phyloP scores from a whole-genome alignment of 1,140 invertebrate genomes.

The Orchesella cincta region DNA sequence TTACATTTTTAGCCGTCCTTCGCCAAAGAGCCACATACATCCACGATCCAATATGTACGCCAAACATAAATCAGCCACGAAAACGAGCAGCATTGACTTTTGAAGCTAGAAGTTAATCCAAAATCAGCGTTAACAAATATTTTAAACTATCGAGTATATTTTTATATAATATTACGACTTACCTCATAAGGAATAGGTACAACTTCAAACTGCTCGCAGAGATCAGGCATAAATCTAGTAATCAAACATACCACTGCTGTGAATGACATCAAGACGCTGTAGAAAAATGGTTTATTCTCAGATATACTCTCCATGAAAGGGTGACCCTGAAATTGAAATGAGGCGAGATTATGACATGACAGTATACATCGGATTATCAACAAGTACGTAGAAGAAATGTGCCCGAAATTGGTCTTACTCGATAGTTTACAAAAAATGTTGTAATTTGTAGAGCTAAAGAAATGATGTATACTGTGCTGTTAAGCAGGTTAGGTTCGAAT shows the following conservation, averaged over 20 bases:
- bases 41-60: constrained; percentile 80
- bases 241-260: constrained; percentile 69
- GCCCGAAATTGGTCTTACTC: constrained; percentile 66
- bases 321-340: constrained; percentile 72
- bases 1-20: constrained; percentile 62
- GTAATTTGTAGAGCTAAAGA: constrained; percentile 95
- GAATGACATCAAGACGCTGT: constrained; percentile 77
- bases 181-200: constrained; percentile 83
- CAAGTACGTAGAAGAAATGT: background rate
- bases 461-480: constrained; percentile 97
- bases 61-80: constrained; percentile 79
- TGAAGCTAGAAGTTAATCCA: constrained; percentile 74
- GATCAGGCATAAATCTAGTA: constrained; percentile 72
- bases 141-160: constrained; percentile 26
- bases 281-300: constrained; percentile 89
- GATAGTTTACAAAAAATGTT: constrained; percentile 98
- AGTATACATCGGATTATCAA: background rate
- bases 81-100: constrained; percentile 71
- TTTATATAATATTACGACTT: constrained; percentile 52
- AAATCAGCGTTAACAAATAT: background rate
- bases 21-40: constrained; percentile 87
- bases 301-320: constrained; percentile 96
- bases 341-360: no score
- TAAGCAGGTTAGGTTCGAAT: constrained; percentile 91
- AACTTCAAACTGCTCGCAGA: constrained; percentile 82